Base-by-base conservation (phyloP, 2,113 vertebrate species). In the Bubo scandiacus region DNA sequence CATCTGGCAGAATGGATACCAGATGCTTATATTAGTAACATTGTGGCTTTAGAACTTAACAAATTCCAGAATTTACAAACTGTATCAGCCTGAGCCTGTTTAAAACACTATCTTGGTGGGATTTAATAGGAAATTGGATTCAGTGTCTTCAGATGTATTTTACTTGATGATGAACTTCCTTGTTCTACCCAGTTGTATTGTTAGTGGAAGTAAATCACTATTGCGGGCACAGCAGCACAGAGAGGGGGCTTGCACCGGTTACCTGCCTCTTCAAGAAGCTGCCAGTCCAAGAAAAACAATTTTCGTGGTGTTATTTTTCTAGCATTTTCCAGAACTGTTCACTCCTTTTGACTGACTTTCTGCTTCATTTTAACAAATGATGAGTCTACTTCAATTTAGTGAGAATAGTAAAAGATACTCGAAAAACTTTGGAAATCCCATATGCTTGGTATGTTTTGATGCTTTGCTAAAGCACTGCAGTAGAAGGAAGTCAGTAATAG, bases 141-240 rank as follows among this genome's bases (percentile, higher is more conserved):
- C 23, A 5, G 2, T 19, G 17, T 18, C 58, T 40, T 40, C 15
- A 12, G 9, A 5, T 10, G 22, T 36, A 3, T 51, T 73, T 54
- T 62, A 45, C 14, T 36, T 42, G 40, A 43, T 26, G 10, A 3
- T 29, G 29, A 38, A 19, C 36, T 62, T 62, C 47, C 77, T 62
- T 10, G 1, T 81, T 58, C 30, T 51, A n/a, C 42, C 14, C 40
- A 10, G 12, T 11, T 59, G 19, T 49, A 2, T 6, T 66, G 52
- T n/a, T 36, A 54, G 49, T 22, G 68, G 40, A 67, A 55, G 19
- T 11, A 17, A 54, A 47, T 20, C 15, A 10, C 25, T 59, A 43
- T 9, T 45, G 36, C 5, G 17, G 55, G 3, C 11, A 5, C 6
- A 11, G 9, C 22, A 18, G 62, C 40, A n/a, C 0, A 0, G 38